These are phyloP conservation scores for Lingula anatina DNA, from an alignment of 2,888 invertebrate species.

Conservation along the genomic window DNA sequence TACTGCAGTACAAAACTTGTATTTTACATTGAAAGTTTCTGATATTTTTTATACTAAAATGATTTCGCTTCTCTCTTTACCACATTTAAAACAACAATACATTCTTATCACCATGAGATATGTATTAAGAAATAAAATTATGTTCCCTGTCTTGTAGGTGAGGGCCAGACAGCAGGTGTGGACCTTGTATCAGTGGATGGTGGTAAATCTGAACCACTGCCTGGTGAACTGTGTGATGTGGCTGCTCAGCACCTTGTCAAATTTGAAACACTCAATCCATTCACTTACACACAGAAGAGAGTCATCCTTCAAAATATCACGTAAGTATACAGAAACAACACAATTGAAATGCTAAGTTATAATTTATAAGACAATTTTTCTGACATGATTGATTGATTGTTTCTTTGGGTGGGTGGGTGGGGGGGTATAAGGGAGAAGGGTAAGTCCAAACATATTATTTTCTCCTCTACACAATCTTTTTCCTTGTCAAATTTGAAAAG, in stretches of 20 bases:
- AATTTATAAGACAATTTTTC: not conserved
- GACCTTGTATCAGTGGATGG: slow-evolving; percentile 33
- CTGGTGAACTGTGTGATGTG: slow-evolving; percentile 41
- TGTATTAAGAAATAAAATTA: too few relatives aligned
- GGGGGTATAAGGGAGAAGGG: too few relatives aligned
- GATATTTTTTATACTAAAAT: not conserved
- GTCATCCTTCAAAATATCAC: slow-evolving; percentile 37
- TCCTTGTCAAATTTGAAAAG: too few relatives aligned
- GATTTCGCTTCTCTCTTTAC: not conserved
- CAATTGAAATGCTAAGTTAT: not conserved
- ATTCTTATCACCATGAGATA: too few relatives aligned
- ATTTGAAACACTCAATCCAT: slow-evolving; percentile 47
- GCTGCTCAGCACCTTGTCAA: slow-evolving; percentile 39
- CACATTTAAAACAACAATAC: not conserved
- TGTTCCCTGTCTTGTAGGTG: slow-evolving; percentile 29
- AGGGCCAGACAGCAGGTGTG: slow-evolving; percentile 37
- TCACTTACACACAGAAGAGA: slow-evolving; percentile 42
- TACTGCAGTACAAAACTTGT: not conserved
- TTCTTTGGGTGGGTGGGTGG: too few relatives aligned
- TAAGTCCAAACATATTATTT: too few relatives aligned
- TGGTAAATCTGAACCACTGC: slow-evolving; percentile 28
- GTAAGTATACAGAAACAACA: slow-evolving; percentile 22
- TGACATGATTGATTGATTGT: too few relatives aligned
- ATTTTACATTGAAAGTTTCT: not conserved
- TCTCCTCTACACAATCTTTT: too few relatives aligned